Base-by-base conservation (phyloP, 2,797 vertebrate species). In the Cirrhinus mrigala region DNA sequence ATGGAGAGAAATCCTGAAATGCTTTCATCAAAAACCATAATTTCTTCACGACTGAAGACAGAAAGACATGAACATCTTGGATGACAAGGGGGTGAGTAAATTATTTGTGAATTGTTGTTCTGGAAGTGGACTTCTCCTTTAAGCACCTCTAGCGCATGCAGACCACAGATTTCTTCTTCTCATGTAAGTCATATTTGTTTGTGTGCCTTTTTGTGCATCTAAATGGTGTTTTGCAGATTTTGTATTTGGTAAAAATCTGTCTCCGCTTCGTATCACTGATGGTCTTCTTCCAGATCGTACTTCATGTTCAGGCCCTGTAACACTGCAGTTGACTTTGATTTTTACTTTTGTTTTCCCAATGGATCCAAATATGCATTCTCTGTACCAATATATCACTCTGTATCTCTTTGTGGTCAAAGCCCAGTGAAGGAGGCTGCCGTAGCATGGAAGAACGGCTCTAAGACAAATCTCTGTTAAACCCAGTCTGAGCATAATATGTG, bases 381-480 rank as follows among this genome's bases (percentile, higher is more conserved):
- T 44, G 50, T 16, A 40, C 15, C 74, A 33, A 52, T 81, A 50
- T 68, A 54, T 81, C 66, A 24, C 48, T 44, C 33, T 81, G 48
- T 81, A 54, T 83, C 37, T 84, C 40, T 86, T 29, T 56, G 40
- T 44, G 15, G 52, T 68, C 75, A 66, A 86, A 83, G 68, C 22
- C 52, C 40, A 71, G 74, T 66, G 71, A 71, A 70, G 80, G 24
- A 46, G 73, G 62, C 37, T 76, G 64, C 18, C 15, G 6, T 70
- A 44, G 75, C 37, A 15, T 70, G 50, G n/a, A 73, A 58, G 44
- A 79, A 46, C 24, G n/a, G 54, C 64, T 62, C 50, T n/a, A 24
- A 76, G 37, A 84, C 71, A 79, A 83, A 85, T 85, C 60, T 68
- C 50, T 54, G 82, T 40, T 81, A 82, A 86, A 82, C 40, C 77